These are phyloP conservation scores for Dromiciops gliroides DNA, from an alignment of 2,113 vertebrate genomes.

Conservation along the genomic window DNA sequence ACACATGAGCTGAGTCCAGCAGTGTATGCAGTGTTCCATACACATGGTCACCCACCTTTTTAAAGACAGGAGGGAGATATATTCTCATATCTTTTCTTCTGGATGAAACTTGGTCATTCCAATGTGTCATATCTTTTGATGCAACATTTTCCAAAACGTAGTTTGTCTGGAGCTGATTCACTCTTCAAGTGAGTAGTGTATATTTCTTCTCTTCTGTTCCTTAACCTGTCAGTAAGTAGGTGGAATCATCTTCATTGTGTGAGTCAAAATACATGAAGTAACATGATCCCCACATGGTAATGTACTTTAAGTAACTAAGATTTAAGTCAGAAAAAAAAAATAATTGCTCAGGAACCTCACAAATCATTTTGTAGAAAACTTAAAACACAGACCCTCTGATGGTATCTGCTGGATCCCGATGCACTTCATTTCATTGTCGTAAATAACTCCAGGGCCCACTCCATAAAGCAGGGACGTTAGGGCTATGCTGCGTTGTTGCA, in stretches of 20 bases:
- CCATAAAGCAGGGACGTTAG: not conserved
- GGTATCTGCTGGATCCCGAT: not conserved
- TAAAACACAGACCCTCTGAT: not conserved
- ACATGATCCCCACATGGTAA: not conserved
- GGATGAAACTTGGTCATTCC: not conserved
- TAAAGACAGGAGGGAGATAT: not conserved
- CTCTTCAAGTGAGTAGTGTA: not conserved
- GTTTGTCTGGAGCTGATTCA: not conserved
- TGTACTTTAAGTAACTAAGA: conserved; percentile 49
- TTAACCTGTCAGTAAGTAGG: conserved; percentile 17
- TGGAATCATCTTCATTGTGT: not conserved
- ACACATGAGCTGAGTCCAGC: not conserved
- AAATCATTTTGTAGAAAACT: conserved; percentile 38
- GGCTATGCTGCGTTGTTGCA: not conserved
- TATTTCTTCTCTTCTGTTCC: conserved; percentile 50
- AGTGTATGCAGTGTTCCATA: not conserved
- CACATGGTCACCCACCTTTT: not conserved
- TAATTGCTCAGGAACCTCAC: conserved; percentile 26
- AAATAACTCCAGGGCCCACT: not conserved
- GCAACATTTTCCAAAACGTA: conserved; percentile 46
- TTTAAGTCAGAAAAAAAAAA: conserved; percentile 58
- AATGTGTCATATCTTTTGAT: conserved; percentile 19
- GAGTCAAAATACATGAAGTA: conserved; percentile 16
- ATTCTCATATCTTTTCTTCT: not conserved
- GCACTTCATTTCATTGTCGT: conserved; percentile 24